Evolutionary conservation across 1,140 invertebrate genomes (phyloP).

Genomic region (Diachasma alloeum): DNA sequence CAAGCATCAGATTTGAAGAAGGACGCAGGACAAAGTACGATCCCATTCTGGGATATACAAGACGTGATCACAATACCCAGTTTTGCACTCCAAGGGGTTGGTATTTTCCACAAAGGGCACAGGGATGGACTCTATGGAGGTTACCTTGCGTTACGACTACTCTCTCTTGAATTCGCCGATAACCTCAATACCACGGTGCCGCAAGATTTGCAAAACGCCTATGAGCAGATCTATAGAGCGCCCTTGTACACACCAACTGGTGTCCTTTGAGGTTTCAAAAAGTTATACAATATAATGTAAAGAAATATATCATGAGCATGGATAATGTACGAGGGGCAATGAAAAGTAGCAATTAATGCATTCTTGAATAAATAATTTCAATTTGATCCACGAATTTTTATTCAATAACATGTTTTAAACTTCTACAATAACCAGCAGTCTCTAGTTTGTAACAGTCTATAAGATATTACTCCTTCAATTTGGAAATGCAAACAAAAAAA

Average conservation of each 20-base stretch:
- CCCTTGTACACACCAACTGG: not conserved
- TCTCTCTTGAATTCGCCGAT: not conserved
- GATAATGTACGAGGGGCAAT: no score
- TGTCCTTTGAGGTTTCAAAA: no score
- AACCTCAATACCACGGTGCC: not conserved
- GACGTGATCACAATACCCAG: not conserved
- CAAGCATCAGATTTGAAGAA: not conserved
- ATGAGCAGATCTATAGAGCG: not conserved
- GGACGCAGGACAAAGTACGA: not conserved
- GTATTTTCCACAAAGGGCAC: not conserved
- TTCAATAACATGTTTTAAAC: no score
- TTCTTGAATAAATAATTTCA: no score
- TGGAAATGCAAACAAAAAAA: no score
- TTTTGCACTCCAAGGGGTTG: not conserved
- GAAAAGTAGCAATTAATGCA: no score
- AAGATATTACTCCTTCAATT: no score
- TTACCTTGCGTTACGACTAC: not conserved
- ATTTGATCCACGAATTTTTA: no score
- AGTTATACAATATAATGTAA: no score
- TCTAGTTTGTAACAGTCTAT: no score
- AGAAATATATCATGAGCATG: no score
- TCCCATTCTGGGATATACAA: not conserved
- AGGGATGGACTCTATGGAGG: not conserved
- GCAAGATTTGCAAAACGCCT: not conserved
- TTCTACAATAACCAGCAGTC: no score